A percentile compares a stretch with the other conserved stretches of the same genome.
Conservation (phyloP, 2,888 invertebrate species). For the Microdon myrmicae region DNA sequence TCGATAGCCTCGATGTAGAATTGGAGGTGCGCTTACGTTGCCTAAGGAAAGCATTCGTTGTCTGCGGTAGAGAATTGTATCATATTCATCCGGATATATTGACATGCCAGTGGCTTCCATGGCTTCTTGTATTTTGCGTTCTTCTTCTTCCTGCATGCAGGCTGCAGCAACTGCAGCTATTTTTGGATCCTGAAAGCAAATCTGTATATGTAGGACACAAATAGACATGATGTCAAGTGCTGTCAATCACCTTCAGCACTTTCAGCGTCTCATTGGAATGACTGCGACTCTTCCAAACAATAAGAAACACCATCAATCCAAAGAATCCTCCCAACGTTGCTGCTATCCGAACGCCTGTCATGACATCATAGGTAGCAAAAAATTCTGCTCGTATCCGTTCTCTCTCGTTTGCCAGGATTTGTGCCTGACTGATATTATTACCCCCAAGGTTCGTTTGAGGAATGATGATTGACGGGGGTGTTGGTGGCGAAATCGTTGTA, state of each 20-base stretch:
- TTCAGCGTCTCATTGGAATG: slow-evolving; percentile 79
- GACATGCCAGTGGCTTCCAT: slow-evolving; percentile 75
- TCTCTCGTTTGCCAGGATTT: slow-evolving; percentile 69
- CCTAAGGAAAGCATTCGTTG: slow-evolving; percentile 74
- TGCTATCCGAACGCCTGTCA: slow-evolving; percentile 93
- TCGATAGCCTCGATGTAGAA: slow-evolving; percentile 68
- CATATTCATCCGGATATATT: slow-evolving; percentile 67
- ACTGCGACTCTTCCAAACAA: slow-evolving; percentile 89
- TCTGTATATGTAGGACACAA: neutral
- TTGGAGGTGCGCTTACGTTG: slow-evolving; percentile 73
- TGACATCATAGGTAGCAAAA: slow-evolving; percentile 91
- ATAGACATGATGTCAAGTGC: neutral
- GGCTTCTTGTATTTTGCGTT: slow-evolving; percentile 79
- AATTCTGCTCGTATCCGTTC: slow-evolving; percentile 82
- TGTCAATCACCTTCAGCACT: slow-evolving; percentile 69
- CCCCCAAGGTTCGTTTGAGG: slow-evolving; percentile 50
- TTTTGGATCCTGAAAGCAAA: slow-evolving; percentile 73
- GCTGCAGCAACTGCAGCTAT: slow-evolving; percentile 83
- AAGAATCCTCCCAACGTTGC: slow-evolving; percentile 92
- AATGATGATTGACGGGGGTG: slow-evolving; percentile 44
- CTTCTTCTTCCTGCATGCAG: slow-evolving; percentile 79
- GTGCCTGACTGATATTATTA: slow-evolving; percentile 59
- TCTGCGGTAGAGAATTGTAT: slow-evolving; percentile 68
- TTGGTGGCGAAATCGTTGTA: slow-evolving; percentile 56
- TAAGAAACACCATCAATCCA: slow-evolving; percentile 88